phyloP scores from a whole-genome alignment of 92 coral and sea anemone genomes.

The Epizoanthus stellaris region DNA sequence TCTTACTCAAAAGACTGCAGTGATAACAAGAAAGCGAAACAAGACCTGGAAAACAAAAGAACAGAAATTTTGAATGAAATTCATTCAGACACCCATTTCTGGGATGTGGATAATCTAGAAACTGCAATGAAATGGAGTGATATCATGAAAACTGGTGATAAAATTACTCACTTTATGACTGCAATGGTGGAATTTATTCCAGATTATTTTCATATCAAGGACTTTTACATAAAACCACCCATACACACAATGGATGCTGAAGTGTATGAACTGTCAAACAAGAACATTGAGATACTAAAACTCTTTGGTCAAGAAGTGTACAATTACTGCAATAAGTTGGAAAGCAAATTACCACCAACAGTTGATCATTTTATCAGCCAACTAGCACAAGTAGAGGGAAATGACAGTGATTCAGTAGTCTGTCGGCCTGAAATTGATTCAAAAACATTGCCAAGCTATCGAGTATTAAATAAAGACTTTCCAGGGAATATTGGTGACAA shows the following conservation, averaged over 20 bases:
- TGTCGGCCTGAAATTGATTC: background rate
- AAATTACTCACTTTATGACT: background rate
- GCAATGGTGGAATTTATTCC: slow-evolving; percentile 1
- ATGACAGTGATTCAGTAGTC: background rate
- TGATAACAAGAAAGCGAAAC: background rate
- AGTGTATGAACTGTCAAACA: background rate
- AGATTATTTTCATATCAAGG: background rate
- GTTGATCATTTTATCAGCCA: no score
- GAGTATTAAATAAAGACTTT: background rate
- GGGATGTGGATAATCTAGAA: background rate
- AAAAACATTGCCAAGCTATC: background rate
- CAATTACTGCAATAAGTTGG: no score
- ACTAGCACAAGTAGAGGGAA: no score
- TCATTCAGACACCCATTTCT: background rate
- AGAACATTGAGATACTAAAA: no score
- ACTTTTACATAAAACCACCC: background rate
- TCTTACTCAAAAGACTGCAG: background rate
- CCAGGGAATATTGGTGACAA: background rate
- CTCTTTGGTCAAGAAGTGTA: no score
- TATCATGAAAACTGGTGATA: background rate
- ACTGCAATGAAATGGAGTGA: background rate
- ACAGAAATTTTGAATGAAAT: background rate
- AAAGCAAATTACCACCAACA: no score
- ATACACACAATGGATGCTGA: background rate
- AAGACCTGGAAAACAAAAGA: background rate